These are phyloP conservation scores for Podiceps cristatus DNA, from an alignment of 2,113 vertebrate genomes.

Conservation along the genomic window DNA sequence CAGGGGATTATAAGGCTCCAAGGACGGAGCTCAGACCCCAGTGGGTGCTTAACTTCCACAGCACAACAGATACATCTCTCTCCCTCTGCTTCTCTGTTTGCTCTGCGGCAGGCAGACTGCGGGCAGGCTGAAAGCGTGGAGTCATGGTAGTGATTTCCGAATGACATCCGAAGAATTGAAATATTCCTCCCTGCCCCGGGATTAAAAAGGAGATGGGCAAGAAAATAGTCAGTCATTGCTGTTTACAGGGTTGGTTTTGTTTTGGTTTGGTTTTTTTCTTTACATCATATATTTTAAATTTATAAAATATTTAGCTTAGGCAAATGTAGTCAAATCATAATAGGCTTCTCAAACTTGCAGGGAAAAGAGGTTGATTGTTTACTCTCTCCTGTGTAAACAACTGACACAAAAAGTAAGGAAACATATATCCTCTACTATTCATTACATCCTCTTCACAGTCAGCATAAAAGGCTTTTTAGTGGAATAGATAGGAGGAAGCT, in stretches of 20 bases:
- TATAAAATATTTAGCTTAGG: conserved; percentile 42
- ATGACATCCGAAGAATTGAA: not conserved
- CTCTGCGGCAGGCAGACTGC: not conserved
- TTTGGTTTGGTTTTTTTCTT: not conserved
- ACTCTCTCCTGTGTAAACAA: not conserved
- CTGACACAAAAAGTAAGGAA: not conserved
- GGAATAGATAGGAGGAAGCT: not conserved
- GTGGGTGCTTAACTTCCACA: not conserved
- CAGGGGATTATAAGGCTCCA: conserved; percentile 14
- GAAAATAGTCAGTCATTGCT: not conserved
- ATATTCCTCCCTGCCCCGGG: not conserved
- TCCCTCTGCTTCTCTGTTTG: not conserved
- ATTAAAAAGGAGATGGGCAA: not conserved
- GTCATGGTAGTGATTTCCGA: not conserved
- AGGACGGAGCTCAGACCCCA: not conserved
- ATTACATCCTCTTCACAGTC: not conserved
- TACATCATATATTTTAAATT: not conserved
- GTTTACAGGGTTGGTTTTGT: not conserved
- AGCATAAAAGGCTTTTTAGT: not conserved
- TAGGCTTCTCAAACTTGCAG: not conserved
- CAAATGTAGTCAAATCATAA: not conserved
- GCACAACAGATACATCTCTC: not conserved
- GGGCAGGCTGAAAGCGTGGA: not conserved
- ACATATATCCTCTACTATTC: not conserved
- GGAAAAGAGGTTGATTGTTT: not conserved